phyloP scores from a whole-genome alignment of 2,797 vertebrate species.

The Carapus acus region DNA sequence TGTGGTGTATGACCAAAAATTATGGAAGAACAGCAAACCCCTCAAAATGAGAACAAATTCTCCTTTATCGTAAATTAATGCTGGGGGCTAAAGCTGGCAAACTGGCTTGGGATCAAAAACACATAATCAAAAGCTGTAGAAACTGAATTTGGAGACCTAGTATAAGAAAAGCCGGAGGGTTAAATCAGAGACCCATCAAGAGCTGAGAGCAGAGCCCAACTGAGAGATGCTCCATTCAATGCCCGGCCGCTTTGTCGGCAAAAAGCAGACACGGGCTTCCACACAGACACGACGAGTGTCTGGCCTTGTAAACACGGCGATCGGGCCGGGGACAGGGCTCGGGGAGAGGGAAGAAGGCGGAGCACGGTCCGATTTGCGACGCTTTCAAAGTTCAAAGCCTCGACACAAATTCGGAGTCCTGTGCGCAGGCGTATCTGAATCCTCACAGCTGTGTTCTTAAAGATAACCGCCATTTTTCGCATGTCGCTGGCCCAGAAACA shows the following conservation, averaged over 20 bases:
- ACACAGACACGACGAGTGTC: slow-evolving; percentile 21
- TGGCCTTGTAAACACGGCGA: slow-evolving; percentile 48
- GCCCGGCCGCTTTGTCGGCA: slow-evolving; percentile 22
- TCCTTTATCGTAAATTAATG: no score
- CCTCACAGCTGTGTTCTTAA: slow-evolving; percentile 69
- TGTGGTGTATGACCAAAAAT: no score
- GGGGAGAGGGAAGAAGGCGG: no score
- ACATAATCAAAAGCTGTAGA: no score
- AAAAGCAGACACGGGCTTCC: slow-evolving; percentile 31
- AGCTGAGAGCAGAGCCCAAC: not conserved
- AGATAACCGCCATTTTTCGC: slow-evolving; percentile 66
- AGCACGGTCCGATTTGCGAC: slow-evolving; percentile 58
- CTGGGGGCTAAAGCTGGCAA: no score
- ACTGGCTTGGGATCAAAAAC: no score
- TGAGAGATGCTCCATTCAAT: slow-evolving; percentile 21
- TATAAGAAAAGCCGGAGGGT: no score
- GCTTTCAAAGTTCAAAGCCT: slow-evolving; percentile 57
- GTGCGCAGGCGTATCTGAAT: slow-evolving; percentile 46
- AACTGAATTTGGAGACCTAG: no score
- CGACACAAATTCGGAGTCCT: slow-evolving; percentile 49
- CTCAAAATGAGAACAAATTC: no score
- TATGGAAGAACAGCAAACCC: no score
- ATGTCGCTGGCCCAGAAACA: slow-evolving; percentile 38
- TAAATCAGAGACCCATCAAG: no score
- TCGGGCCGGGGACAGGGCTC: slow-evolving; percentile 44